A percentile compares a stretch with the other conserved stretches of the same genome.
These are phyloP conservation scores for Tinamus major DNA, from an alignment of 2,797 vertebrate genomes.

Conservation along the genomic window DNA sequence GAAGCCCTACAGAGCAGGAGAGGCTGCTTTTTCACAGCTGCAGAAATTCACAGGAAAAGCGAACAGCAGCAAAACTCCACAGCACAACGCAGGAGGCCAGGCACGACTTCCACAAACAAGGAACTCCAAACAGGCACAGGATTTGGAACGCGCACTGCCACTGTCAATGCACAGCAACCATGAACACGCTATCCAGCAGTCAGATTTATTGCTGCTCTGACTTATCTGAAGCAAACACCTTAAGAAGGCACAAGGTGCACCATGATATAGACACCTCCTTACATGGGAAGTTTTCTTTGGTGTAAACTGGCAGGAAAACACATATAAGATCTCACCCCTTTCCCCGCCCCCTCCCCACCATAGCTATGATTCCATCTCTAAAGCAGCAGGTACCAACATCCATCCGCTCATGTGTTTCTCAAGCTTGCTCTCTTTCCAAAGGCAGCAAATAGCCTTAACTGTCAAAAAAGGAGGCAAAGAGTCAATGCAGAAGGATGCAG, in stretches of 20 bases:
- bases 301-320: background rate
- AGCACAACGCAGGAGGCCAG: background rate
- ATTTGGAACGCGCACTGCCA: accelerated
- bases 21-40: background rate
- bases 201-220: background rate
- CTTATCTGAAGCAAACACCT: background rate
- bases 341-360: too few species aligned
- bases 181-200: accelerated
- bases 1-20: background rate
- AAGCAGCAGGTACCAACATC: background rate
- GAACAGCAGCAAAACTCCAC: background rate
- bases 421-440: background rate
- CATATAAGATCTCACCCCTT: background rate
- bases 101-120: background rate
- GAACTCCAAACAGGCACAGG: background rate
- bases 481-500: background rate
- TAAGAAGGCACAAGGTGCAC: background rate
- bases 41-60: background rate
- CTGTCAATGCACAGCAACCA: background rate
- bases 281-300: accelerated
- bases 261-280: accelerated
- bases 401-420: background rate
- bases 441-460: background rate
- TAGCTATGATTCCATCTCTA: background rate
- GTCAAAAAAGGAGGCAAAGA: too few species aligned